Evolutionary conservation across 1,140 invertebrate genomes (phyloP).

Genomic region (Ceratosolen fusciceps): DNA sequence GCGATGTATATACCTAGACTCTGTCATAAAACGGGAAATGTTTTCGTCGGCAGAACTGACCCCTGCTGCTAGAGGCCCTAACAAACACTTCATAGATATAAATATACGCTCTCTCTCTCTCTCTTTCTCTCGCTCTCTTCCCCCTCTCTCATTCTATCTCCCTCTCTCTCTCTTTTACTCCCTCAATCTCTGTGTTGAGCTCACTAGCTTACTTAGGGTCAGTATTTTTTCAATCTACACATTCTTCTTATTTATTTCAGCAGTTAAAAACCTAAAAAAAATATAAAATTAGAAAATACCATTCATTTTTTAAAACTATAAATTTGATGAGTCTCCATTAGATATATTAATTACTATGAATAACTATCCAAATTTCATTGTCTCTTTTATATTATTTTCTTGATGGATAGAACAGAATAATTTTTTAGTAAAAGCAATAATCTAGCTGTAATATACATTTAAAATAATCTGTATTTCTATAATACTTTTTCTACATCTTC

Average conservation of each 20-base stretch:
- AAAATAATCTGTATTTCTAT: slow-evolving; percentile 27
- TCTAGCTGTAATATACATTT: not conserved
- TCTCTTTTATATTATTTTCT: slow-evolving; percentile 12
- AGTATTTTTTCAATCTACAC: no score
- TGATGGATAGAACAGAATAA: slow-evolving; percentile 48
- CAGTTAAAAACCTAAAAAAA: no score
- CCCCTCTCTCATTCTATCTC: not conserved
- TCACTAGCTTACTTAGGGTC: no score
- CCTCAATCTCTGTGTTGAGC: not conserved
- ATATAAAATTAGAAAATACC: no score
- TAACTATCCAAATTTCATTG: slow-evolving; percentile 11
- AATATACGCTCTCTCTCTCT: not conserved
- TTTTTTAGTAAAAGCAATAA: slow-evolving; percentile 47
- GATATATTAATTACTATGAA: not conserved
- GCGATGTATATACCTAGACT: slow-evolving; percentile 1
- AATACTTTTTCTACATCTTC: not conserved
- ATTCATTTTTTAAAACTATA: not conserved
- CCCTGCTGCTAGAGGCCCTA: not conserved
- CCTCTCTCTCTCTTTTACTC: not conserved
- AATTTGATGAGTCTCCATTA: not conserved
- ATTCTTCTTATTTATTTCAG: slow-evolving; percentile 35
- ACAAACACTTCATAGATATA: slow-evolving; percentile 29
- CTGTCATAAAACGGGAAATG: slow-evolving; percentile 18
- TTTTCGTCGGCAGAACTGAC: not conserved
- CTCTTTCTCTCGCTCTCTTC: not conserved